Evolutionary conservation across 2,888 invertebrate genomes (phyloP).

Genomic region (Synanthedon vespiformis): DNA sequence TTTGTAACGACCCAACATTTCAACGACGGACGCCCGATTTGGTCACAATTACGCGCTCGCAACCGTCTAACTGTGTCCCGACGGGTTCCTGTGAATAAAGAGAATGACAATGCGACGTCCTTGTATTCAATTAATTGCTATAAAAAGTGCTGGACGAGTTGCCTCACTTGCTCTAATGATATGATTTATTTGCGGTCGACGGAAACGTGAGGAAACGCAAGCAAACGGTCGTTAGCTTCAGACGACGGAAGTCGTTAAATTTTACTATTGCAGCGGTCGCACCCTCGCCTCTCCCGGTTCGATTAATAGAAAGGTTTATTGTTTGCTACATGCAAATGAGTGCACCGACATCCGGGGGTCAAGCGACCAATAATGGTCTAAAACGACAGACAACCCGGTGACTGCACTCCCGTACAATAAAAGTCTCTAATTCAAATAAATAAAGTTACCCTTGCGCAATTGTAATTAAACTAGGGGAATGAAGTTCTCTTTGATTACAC

Average conservation of each 20-base stretch:
- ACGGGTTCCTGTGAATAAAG: slow-evolving; percentile 12
- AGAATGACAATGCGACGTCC: slow-evolving; percentile 24
- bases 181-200: slow-evolving; percentile 5
- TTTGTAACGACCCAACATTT: slow-evolving; percentile 11
- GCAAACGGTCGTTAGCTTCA: slow-evolving; percentile 1
- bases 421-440: too few species aligned
- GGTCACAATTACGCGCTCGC: slow-evolving; percentile 24
- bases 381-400: too few species aligned
- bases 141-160: slow-evolving; percentile 19
- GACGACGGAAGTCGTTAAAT: slow-evolving; percentile 40
- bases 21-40: slow-evolving; percentile 20
- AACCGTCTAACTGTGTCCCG: slow-evolving; percentile 13
- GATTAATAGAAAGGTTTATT: slow-evolving; percentile 42
- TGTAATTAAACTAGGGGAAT: too few species aligned
- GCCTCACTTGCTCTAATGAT: slow-evolving; percentile 7
- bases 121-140: slow-evolving; percentile 37
- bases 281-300: slow-evolving; percentile 18
- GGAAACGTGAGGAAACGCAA: slow-evolving; percentile 1
- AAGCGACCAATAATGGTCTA: not conserved
- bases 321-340: slow-evolving; percentile 26
- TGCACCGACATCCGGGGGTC: slow-evolving; percentile 9
- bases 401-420: too few species aligned
- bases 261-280: slow-evolving; percentile 27
- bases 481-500: too few species aligned
- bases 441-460: too few species aligned